phyloP scores from a whole-genome alignment of 2,888 invertebrate species.

The Hyposoter dolosus region DNA sequence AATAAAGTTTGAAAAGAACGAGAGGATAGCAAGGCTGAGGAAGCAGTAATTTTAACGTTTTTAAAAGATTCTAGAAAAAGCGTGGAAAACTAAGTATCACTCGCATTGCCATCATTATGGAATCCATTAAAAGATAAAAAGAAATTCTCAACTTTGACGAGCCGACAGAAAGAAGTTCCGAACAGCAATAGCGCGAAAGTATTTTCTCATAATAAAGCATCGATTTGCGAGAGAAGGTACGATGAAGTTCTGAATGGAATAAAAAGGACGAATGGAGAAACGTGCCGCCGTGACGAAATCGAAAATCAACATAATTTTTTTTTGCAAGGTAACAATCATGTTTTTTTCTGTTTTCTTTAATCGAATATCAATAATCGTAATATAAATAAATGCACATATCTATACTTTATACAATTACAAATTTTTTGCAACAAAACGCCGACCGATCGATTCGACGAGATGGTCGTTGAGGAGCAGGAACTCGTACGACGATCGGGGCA shows the following conservation, averaged over 20 bases:
- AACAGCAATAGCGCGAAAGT: neutral
- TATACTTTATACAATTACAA: slow-evolving; percentile 82
- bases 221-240: neutral
- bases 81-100: neutral
- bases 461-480: slow-evolving; percentile 42
- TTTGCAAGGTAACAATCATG: slow-evolving; percentile 81
- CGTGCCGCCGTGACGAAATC: slow-evolving; percentile 35
- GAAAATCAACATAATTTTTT: slow-evolving; percentile 45
- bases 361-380: slow-evolving; percentile 80
- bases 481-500: slow-evolving; percentile 26
- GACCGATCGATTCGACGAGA: slow-evolving; percentile 66
- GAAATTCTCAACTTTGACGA: neutral
- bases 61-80: neutral
- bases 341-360: slow-evolving; percentile 75
- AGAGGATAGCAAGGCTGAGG: slow-evolving; percentile 3
- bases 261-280: slow-evolving; percentile 30
- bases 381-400: slow-evolving; percentile 81
- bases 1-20: neutral
- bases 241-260: neutral
- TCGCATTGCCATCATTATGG: neutral
- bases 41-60: neutral
- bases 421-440: slow-evolving; percentile 72
- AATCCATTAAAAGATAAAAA: neutral
- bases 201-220: neutral
- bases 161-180: neutral